Evolutionary conservation across 2,888 invertebrate species (phyloP).

Genomic region (Athalia rosae): DNA sequence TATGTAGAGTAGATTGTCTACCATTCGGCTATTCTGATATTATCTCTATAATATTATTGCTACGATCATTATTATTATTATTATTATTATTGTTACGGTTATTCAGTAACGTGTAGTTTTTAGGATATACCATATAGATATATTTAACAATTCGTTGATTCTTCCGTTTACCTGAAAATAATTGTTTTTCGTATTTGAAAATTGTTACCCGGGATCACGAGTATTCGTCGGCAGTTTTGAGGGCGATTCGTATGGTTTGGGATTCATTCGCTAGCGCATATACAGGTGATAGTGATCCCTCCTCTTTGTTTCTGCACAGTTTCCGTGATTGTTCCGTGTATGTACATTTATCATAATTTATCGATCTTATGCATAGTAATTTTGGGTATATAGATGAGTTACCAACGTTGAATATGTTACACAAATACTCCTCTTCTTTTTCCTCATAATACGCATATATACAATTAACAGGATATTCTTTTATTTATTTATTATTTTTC

Average conservation of each 20-base stretch:
- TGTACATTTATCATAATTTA: neutral
- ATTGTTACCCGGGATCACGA: too few species aligned
- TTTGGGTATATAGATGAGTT: constrained; percentile 42
- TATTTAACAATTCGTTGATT: too few species aligned
- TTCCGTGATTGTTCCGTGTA: constrained; percentile 1
- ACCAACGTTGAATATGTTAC: constrained; percentile 40
- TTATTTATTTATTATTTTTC: neutral
- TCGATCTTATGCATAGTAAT: neutral
- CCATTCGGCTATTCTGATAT: constrained; percentile 39
- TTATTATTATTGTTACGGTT: neutral
- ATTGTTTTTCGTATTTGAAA: too few species aligned
- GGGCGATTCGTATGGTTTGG: too few species aligned
- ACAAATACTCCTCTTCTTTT: neutral
- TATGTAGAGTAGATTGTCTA: constrained; percentile 29
- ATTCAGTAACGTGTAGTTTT: neutral
- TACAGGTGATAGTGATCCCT: too few species aligned
- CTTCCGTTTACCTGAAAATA: too few species aligned
- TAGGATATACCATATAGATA: too few species aligned
- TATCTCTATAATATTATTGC: constrained; percentile 19
- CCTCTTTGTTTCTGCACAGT: too few species aligned
- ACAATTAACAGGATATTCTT: neutral
- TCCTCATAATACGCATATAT: constrained; percentile 1
- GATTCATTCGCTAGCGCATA: too few species aligned
- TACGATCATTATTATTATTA: constrained; percentile 12
- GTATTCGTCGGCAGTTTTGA: neutral